Base-by-base conservation (phyloP, 64 coral and sea anemone species). In the Montipora sp. region DNA sequence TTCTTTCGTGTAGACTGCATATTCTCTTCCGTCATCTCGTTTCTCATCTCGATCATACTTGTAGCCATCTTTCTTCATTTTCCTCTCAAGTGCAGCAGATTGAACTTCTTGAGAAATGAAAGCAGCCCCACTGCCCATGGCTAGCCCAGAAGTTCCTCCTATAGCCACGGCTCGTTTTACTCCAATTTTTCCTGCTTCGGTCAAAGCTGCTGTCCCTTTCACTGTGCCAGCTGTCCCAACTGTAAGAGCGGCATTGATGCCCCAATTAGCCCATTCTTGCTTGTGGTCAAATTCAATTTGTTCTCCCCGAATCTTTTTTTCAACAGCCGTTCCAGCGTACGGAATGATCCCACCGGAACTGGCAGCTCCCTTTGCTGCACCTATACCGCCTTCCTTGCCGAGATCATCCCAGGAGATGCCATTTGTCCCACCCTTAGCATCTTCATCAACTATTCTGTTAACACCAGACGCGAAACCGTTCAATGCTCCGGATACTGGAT, bases 261-360 rank as follows among this genome's bases (percentile, higher is more conserved):
- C 68, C 68, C 68, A 71, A 12, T 71, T n/a, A 71, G 68, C 68
- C 68, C 68, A 71, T 22, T 71, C 68, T 22, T 71, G 68, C 21
- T 71, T 71, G 68, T 71, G 68, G 68, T 71, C 68, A 72, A 72
- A 72, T 72, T 72, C 68, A 72, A 72, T 72, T 23, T 72, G 23
- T 22, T 72, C 13, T 72, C 68, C 68, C 6, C 68, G 68, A n/a
- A 72, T 72, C 68, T 72, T 72, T 72, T 72, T 18, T 72, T 72
- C 68, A 72, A 72, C 68, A 18, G 68, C 68, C 18, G 68, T 72
- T 72, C 68, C 68, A n/a, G 68, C 68, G 68, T 72, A 72, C 68
- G 68, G 68, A 72, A 72, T 72, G 21, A 72, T 72, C 68, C 68
- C 68, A 72, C 68, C n/a, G 16, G 1, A 18, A 19, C 68, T 72